Base-by-base conservation (phyloP, 2,888 invertebrate species). In the Caenorhabditis sp. region DNA sequence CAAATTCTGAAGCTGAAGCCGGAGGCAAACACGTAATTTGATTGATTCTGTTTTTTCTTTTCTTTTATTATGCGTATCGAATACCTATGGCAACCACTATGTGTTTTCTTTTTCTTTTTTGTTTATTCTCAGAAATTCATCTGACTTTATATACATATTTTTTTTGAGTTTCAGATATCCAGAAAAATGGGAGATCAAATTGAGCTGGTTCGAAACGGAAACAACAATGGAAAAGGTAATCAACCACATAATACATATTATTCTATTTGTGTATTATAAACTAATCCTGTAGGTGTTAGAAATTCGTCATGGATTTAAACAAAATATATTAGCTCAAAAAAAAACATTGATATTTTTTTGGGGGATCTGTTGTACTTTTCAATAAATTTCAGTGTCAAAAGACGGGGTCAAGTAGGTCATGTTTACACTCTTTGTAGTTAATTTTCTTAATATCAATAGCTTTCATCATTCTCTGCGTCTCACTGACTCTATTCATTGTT, bases 151-250 rank as follows among this genome's bases (percentile, higher is more conserved):
- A 50, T n/a, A 50, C 36, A 10, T 43, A 43, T 10, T 43, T 10
- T 49, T 59, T 60, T 60, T 49, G 1, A 10, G 26, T 31, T 36
- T 27, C 21, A 25, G 17, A 56, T 25, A 63, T 36, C 31, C 3
- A 52, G 52, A 25, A 25, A 31, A 43, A 70, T 71, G 71, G 59
- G 52, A 4, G 71, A 71, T 54, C 72, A 72, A 61, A 72, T 72
- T 25, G 72, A 72, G 14, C 54, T 72, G 61, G 72, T 72, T 23
- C 67, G 72, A 25, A 72, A 72, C 27, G 72, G 7, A 61, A 70
- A 36, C 59, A 64, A 59, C 3, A 26, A 23, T 17, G 14, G n/a
- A 10, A 38, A 53, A 23, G 54, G 36, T 21, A 57, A 60, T 4
- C 63, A 31, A 31, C 4, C 4, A 31, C 5, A 31, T 31, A n/a